Percentiles rank a stretch among this genome's conserved stretches.
Conservation (phyloP, 2,797 vertebrate species). For the Danio aesculapii region DNA sequence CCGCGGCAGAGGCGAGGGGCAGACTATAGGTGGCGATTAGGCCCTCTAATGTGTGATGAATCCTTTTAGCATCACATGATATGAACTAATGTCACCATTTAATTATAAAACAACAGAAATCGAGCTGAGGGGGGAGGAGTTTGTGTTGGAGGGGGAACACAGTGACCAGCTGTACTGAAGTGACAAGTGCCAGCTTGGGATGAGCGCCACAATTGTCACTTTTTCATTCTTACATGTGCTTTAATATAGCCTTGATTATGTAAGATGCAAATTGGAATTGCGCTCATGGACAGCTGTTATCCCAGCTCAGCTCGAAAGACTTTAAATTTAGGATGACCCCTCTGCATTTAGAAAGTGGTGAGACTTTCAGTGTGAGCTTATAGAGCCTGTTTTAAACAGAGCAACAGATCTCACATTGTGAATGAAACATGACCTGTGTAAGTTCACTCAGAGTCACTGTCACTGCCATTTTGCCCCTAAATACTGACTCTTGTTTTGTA, state of each 20-base stretch:
- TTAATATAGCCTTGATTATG: neutral
- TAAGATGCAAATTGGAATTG: neutral
- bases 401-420: slow-evolving; percentile 1
- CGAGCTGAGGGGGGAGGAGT: slow-evolving; percentile 62
- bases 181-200: slow-evolving; percentile 79
- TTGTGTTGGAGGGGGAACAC: slow-evolving; percentile 30
- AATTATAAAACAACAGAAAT: slow-evolving; percentile 88
- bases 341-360: slow-evolving; percentile 56
- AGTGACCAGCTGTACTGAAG: slow-evolving; percentile 65
- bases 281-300: neutral
- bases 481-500: slow-evolving; percentile 15
- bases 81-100: slow-evolving; percentile 90
- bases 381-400: neutral
- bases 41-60: slow-evolving; percentile 84
- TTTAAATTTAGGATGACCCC: slow-evolving; percentile 67
- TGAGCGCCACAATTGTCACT: slow-evolving; percentile 87
- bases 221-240: slow-evolving; percentile 73
- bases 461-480: neutral
- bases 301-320: slow-evolving; percentile 50
- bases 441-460: slow-evolving; percentile 5
- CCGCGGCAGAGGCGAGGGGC: slow-evolving; percentile 79
- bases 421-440: neutral
- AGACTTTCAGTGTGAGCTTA: slow-evolving; percentile 12
- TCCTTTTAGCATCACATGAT: slow-evolving; percentile 89
- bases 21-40: slow-evolving; percentile 91